Base-by-base conservation (phyloP, 1,140 invertebrate genomes). In the Bombus soroeensis region DNA sequence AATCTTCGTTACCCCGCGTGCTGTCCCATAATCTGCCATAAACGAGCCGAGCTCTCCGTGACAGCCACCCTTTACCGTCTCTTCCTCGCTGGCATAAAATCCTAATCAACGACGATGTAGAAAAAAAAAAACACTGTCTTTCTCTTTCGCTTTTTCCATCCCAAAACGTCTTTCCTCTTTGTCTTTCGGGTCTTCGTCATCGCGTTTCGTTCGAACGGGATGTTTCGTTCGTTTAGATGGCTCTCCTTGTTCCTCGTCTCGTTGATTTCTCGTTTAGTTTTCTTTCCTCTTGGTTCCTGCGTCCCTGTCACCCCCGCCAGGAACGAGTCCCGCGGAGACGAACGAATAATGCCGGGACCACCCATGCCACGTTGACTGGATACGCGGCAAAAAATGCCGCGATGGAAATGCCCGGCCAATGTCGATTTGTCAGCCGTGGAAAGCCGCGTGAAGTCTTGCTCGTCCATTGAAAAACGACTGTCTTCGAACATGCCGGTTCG, bases 11-110 rank as follows among this genome's bases (percentile, higher is more conserved):
- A 89, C 72, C 73, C 80, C 76, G 83, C 86, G 81, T 88, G 57
- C 87, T 83, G 75, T 87, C 84, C 88, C 88, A 90, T 93, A 91
- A 92, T 91, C 90, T 92, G 88, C 88, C 86, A 84, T 90, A 94
- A 93, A 92, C 91, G 90, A 92, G 88, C 41, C 88, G 84, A 43
- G 34, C 53, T 68, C 81, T 70, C 59, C 85, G 88, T 86, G 75
- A 74, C 86, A 81, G 82, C 59, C 89, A 73, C 83, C 82, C 85
- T 81, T 89, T 76, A 74, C 79, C 79, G 79, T 83, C 80, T 77
- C 53, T 66, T 32, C 53, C 66, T 32, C 68, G 72, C 53, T 47
- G 72, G 62, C 76, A 90, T 87, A 91, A 91, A 93, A 92, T 91
- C 87, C 82, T 89, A 90, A 93, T 90, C 91, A 91, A 83, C 73